phyloP scores from a whole-genome alignment of 2,888 invertebrate species.

The Thymelicus sylvestris region DNA sequence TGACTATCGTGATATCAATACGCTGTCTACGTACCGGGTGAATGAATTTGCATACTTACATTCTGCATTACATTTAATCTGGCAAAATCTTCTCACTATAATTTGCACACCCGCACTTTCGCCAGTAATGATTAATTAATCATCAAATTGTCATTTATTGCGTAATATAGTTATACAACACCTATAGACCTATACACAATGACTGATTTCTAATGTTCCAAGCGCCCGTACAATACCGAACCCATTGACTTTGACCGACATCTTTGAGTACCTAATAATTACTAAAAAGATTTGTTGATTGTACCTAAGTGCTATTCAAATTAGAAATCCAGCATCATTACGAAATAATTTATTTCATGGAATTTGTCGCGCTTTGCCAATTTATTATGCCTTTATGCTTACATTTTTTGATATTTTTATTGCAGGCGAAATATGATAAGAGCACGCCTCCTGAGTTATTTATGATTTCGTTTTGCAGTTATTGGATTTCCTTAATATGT shows the following conservation, averaged over 20 bases:
- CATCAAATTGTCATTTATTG: neutral
- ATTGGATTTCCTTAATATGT: too few relatives aligned
- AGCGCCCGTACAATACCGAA: slow-evolving; percentile 4
- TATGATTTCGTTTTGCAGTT: neutral
- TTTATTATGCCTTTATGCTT: neutral
- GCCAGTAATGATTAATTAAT: neutral
- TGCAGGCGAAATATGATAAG: neutral
- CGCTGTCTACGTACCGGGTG: too few relatives aligned
- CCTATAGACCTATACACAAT: neutral
- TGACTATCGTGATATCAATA: too few relatives aligned
- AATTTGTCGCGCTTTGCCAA: neutral
- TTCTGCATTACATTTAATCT: neutral
- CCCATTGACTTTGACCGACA: slow-evolving; percentile 3
- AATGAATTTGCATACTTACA: too few relatives aligned
- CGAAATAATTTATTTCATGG: neutral
- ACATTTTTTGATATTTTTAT: neutral
- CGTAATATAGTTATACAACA: neutral
- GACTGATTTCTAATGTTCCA: neutral
- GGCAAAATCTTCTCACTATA: neutral
- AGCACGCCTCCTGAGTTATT: neutral
- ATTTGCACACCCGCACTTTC: neutral
- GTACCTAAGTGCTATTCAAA: slow-evolving; percentile 7
- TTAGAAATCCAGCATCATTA: neutral
- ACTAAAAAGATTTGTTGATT: slow-evolving; percentile 4
- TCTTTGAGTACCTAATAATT: slow-evolving; percentile 1